Evolutionary conservation across 2,113 vertebrate species (phyloP).

Genomic region (Thinocorus orbignyianus): DNA sequence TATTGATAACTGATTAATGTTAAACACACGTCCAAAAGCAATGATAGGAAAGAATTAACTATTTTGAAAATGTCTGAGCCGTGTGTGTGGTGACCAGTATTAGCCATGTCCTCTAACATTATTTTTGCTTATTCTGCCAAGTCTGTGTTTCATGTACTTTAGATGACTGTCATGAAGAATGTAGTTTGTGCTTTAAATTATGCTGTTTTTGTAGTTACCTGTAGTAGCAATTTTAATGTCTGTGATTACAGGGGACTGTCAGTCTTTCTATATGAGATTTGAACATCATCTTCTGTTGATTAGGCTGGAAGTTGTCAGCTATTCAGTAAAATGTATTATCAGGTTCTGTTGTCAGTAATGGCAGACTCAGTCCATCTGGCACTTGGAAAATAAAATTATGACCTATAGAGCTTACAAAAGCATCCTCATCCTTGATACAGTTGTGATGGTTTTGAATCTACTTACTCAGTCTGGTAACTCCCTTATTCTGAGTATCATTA

Average conservation of each 20-base stretch:
- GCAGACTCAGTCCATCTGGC: neutral
- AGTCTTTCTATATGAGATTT: neutral
- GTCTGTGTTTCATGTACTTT: neutral
- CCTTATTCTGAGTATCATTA: neutral
- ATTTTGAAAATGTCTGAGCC: neutral
- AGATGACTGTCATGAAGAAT: neutral
- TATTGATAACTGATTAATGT: neutral
- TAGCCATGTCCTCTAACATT: neutral
- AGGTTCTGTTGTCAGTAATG: neutral
- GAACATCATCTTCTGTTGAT: fast-evolving
- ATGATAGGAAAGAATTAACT: neutral
- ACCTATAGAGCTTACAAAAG: neutral
- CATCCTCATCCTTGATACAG: neutral
- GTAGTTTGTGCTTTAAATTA: neutral
- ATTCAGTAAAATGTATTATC: neutral
- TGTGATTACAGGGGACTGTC: neutral
- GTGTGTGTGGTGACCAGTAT: neutral
- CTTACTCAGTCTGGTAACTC: neutral
- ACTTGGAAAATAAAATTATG: neutral
- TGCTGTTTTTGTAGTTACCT: neutral
- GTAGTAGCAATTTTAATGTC: neutral
- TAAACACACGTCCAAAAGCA: neutral
- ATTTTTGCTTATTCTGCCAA: neutral
- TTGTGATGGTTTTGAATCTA: neutral
- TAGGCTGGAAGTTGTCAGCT: neutral